Conservation (phyloP, 2,113 vertebrate genomes). For the Lycaon pictus region DNA sequence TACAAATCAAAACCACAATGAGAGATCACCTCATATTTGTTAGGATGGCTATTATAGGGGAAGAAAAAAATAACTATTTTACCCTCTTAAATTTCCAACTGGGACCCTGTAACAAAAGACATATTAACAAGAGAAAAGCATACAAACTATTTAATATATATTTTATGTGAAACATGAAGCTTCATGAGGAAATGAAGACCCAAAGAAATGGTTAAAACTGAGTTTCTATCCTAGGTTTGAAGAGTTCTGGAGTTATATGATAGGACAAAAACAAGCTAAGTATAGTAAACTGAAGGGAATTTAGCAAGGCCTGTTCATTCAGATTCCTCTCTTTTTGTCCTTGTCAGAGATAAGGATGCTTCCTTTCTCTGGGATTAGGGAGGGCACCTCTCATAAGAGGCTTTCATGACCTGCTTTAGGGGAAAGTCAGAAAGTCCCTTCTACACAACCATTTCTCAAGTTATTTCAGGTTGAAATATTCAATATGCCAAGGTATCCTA, state of each 20-base stretch:
- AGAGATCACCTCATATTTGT: background rate
- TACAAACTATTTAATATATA: background rate
- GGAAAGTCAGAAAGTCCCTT: background rate
- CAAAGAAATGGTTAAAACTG: background rate
- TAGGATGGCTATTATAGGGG: background rate
- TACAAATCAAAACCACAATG: background rate
- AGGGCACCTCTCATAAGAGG: background rate
- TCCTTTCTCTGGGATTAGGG: background rate
- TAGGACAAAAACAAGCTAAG: background rate
- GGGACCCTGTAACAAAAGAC: background rate
- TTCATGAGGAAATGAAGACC: background rate
- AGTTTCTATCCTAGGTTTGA: constrained; percentile 10
- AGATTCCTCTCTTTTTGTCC: background rate
- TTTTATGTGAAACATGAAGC: background rate
- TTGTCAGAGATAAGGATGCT: background rate
- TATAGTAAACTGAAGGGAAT: background rate
- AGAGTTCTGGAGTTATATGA: background rate
- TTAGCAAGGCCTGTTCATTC: background rate
- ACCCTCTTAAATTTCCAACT: background rate
- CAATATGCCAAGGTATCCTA: background rate
- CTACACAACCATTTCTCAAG: background rate
- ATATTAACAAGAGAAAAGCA: background rate
- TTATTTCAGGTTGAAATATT: background rate
- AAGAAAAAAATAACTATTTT: background rate
- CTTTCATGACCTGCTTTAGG: background rate